Percentiles rank a stretch among this genome's conserved stretches.
Conservation (phyloP, 2,888 invertebrate genomes). For the Napeogenes inachia region DNA sequence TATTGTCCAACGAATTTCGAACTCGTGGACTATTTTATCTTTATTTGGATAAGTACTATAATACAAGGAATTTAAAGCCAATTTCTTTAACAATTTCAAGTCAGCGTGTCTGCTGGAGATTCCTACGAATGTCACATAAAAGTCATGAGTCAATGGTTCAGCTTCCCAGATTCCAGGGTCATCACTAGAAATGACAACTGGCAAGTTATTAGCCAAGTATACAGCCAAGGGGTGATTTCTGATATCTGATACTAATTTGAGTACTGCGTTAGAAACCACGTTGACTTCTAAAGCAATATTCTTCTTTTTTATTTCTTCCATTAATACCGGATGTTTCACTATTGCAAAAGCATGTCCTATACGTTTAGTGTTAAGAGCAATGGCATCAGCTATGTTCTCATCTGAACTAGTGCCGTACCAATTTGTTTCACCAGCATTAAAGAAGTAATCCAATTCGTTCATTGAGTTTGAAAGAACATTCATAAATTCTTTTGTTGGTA, state of each 20-base stretch:
- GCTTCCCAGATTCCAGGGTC: constrained; percentile 88
- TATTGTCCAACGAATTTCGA: constrained; percentile 62
- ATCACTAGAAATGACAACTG: constrained; percentile 86
- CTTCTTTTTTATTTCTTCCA: constrained; percentile 76
- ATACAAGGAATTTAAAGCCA: constrained; percentile 84
- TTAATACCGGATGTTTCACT: constrained; percentile 82
- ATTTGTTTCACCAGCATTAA: constrained; percentile 90
- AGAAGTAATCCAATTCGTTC: constrained; percentile 80
- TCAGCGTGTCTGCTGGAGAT: constrained; percentile 83
- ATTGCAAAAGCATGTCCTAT: constrained; percentile 88
- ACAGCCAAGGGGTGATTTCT: constrained; percentile 85
- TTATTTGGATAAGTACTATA: constrained; percentile 77
- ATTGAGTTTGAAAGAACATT: constrained; percentile 69
- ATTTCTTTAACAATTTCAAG: constrained; percentile 82
- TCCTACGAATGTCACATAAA: constrained; percentile 86
- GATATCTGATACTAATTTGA: constrained; percentile 82
- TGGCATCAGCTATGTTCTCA: constrained; percentile 85
- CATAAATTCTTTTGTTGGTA: constrained; percentile 77
- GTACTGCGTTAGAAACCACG: constrained; percentile 87
- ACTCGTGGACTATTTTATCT: constrained; percentile 55
- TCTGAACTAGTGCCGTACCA: constrained; percentile 83
- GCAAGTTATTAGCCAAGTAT: constrained; percentile 81
- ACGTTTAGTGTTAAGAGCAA: constrained; percentile 82
- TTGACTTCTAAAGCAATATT: constrained; percentile 86
- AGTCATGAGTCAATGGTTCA: constrained; percentile 84